Conservation (phyloP, 2,113 vertebrate genomes). For the Hydropotes inermis region DNA sequence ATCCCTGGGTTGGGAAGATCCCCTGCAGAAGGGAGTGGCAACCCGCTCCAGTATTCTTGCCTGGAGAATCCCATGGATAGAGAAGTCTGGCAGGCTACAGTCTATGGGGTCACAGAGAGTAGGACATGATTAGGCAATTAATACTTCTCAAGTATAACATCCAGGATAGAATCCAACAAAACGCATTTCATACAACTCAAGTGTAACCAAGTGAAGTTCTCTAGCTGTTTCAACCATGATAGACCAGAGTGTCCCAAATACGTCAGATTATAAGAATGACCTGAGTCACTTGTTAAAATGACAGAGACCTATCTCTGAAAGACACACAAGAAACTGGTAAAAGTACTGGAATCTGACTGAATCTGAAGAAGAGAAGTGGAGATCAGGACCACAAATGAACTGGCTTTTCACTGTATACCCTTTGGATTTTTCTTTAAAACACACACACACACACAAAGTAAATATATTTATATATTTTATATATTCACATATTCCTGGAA, state of each 20-base stretch:
- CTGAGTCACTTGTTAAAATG: neutral
- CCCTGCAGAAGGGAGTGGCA: neutral
- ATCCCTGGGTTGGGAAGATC: neutral
- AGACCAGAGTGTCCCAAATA: neutral
- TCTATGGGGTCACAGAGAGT: neutral
- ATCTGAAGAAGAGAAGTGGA: neutral
- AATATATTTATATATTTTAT: neutral
- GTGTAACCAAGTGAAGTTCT: neutral
- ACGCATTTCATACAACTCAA: neutral
- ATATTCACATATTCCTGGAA: neutral
- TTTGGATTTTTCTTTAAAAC: neutral
- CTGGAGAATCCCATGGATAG: neutral
- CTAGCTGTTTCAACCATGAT: neutral
- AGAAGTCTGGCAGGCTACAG: neutral
- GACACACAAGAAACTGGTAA: neutral
- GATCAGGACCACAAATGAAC: neutral
- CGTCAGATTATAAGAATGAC: neutral
- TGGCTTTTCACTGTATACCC: neutral
- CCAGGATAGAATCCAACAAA: neutral
- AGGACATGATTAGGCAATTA: neutral
- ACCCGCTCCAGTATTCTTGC: neutral
- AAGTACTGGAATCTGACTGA: neutral
- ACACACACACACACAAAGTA: neutral
- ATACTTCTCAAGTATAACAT: neutral
- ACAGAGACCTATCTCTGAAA: neutral